These are phyloP conservation scores for Tetragnatha montana DNA, from an alignment of 2,888 invertebrate species.

Conservation along the genomic window DNA sequence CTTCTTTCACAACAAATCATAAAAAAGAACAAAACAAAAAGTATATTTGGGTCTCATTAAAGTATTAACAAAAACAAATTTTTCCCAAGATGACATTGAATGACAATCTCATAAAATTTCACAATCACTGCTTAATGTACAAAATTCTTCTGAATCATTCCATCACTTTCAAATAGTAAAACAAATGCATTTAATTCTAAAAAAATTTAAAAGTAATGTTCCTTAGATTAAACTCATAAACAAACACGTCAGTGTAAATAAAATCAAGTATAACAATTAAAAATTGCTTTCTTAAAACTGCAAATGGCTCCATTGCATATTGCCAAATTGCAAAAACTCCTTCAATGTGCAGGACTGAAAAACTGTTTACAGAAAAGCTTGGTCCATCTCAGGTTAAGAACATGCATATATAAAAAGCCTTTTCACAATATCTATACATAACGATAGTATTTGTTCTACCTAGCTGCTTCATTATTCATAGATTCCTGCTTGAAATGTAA, in stretches of 20 bases:
- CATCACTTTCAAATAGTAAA: not conserved
- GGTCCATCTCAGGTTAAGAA: too few species aligned
- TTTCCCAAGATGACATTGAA: constrained; percentile 19
- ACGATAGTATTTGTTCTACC: too few species aligned
- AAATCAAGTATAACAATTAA: not conserved
- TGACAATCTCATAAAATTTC: constrained; percentile 7
- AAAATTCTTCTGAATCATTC: not conserved
- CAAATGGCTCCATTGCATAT: not conserved
- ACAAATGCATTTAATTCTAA: not conserved
- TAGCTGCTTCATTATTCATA: too few species aligned
- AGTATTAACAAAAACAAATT: not conserved
- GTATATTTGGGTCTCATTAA: not conserved
- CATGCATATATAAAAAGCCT: too few species aligned
- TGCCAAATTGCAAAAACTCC: not conserved
- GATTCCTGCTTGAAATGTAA: too few species aligned
- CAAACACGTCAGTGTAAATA: not conserved
- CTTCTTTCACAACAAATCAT: constrained; percentile 37
- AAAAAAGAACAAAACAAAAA: constrained; percentile 7
- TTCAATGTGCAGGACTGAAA: not conserved
- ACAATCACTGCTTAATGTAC: not conserved
- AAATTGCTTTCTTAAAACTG: not conserved
- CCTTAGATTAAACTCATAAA: not conserved
- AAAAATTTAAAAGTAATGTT: not conserved
- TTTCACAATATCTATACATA: too few species aligned
- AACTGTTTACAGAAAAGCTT: too few species aligned